Evolutionary conservation across 92 coral and sea anemone species (phyloP).

Genomic region (Phenganax marumi): DNA sequence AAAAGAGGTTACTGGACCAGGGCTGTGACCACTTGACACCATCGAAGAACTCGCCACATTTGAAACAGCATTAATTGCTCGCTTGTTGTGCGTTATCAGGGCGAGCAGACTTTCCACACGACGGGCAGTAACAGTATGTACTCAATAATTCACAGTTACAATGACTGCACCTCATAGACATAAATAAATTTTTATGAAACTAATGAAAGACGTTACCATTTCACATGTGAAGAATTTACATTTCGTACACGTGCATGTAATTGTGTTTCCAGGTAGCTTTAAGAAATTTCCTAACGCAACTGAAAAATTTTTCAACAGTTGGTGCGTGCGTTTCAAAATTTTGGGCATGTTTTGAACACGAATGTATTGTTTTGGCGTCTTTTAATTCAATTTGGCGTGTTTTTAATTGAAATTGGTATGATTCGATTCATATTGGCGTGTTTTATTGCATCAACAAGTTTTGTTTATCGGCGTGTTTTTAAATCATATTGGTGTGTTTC

Average conservation of each 20-base stretch:
- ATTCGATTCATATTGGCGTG: background rate
- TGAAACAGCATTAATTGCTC: no score
- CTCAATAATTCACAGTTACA: background rate
- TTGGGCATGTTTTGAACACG: background rate
- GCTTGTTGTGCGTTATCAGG: background rate
- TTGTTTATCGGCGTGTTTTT: background rate
- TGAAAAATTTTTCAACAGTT: no score
- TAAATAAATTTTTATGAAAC: background rate
- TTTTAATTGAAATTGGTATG: background rate
- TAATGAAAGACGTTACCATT: background rate
- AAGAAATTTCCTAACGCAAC: no score
- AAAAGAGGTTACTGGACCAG: background rate
- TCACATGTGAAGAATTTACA: background rate
- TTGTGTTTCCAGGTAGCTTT: no score
- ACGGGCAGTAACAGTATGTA: background rate
- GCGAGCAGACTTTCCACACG: background rate
- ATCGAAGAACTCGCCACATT: background rate
- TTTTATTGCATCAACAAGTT: background rate
- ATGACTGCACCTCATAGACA: constrained; percentile 2
- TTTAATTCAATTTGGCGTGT: background rate
- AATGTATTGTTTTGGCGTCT: background rate
- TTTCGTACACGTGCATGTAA: background rate
- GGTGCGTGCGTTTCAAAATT: background rate
- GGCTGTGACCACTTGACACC: background rate
- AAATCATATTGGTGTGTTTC: background rate